These are phyloP conservation scores for Microcebus griseorufus DNA, from an alignment of 2,113 vertebrate genomes.

Conservation along the genomic window DNA sequence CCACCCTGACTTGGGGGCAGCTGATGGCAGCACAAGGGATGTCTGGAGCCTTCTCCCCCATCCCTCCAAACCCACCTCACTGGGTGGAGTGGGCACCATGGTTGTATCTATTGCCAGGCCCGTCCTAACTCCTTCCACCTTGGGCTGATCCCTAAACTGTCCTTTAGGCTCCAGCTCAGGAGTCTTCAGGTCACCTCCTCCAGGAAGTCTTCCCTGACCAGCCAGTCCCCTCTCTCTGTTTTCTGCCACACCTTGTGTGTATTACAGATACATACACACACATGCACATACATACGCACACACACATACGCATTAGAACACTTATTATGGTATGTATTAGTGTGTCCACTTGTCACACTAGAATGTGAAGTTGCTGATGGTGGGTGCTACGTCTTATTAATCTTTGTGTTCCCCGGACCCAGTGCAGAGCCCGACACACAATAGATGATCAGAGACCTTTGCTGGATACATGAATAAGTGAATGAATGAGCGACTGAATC, in stretches of 20 bases:
- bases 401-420: neutral
- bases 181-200: neutral
- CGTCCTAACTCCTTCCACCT: neutral
- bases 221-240: neutral
- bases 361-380: too few species aligned
- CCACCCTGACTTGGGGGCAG: accelerated
- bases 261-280: too few species aligned
- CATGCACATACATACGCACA: too few species aligned
- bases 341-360: too few species aligned
- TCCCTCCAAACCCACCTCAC: neutral
- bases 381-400: too few species aligned
- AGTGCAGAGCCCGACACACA: neutral
- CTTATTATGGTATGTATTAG: too few species aligned
- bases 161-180: neutral
- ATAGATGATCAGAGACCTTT: neutral
- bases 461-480: neutral
- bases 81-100: neutral
- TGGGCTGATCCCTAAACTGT: neutral
- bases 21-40: too few species aligned
- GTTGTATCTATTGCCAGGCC: accelerated
- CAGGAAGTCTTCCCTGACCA: neutral
- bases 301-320: too few species aligned
- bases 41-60: neutral
- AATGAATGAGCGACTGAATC: neutral
- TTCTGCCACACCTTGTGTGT: neutral